Evolutionary conservation across 2,888 invertebrate genomes (phyloP), one percentile per base, ranked within the genome.

Genomic region (Cephus nigrinus): DNA sequence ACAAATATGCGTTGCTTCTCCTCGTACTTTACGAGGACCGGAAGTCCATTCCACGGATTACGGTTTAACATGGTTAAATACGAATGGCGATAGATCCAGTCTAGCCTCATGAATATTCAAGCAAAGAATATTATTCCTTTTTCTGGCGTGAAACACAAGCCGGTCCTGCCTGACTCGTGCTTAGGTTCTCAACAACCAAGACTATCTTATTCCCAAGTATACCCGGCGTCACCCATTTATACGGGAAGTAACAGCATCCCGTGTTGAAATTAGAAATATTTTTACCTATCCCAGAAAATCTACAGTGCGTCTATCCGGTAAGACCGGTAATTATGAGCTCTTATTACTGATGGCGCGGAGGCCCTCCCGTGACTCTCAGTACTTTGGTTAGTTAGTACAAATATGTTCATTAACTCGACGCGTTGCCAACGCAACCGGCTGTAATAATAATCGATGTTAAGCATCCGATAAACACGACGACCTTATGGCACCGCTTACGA

Each of bases 401-500:
- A 71, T 71, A 86, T 84, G 86, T 83, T 86, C 86, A 86, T 85
- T 85, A 83, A 82, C 81, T 82, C 79, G 82, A 78, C 76, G 80
- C 76, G 75, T 71, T 33, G 71, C 71, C 71, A 71, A 33, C 31
- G 32, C 32, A 71, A 33, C 31, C 71, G 71, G 77, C 74, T 81
- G 55, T 75, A 73, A 76, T 78, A 84, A 81, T 81, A 80, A 80
- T 81, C 80, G 81, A 81, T 81, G 79, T 80, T 84, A 82, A 85
- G 81, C 79, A 77, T 69, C 69, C 79, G 80, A 84, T 81, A 81
- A 84, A 82, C 79, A 84, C 55, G 75, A 77, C 69, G 35, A 79
- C 73, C 73, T 83, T 81, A 79, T 76, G 73, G 69, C 74, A 73
- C 12, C 32, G 71, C 9, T 55, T 55, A 55, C 23, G 55, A 23